Percentiles rank a stretch among this genome's conserved stretches.
These are phyloP conservation scores for Spialia ferax DNA, from an alignment of 2,888 invertebrate genomes.

Conservation along the genomic window DNA sequence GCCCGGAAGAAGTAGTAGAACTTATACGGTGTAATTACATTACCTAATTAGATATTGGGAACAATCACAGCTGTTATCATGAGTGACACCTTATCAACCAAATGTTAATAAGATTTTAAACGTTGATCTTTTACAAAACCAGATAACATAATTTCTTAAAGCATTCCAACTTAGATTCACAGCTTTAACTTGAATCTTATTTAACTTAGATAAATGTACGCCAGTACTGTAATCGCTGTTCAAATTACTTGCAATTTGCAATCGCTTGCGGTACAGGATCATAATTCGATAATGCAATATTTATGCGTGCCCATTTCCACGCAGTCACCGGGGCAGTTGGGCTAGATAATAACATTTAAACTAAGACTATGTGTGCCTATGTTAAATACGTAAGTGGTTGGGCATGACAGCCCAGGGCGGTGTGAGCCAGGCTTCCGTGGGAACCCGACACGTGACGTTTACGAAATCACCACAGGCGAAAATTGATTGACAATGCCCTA, in stretches of 20 bases:
- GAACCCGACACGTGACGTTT: conserved; percentile 81
- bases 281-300: conserved; percentile 53
- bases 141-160: not conserved
- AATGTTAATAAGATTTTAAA: not conserved
- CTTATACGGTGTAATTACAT: not conserved
- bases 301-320: conserved; percentile 83
- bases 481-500: conserved; percentile 78
- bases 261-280: conserved; percentile 39
- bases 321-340: conserved; percentile 78
- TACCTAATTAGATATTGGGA: too few species aligned
- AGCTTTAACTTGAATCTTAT: not conserved
- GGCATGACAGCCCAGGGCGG: conserved; percentile 84
- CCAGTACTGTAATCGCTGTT: conserved; percentile 22
- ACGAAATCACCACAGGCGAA: conserved; percentile 80
- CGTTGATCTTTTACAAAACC: not conserved
- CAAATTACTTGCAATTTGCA: conserved; percentile 39
- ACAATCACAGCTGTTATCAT: not conserved
- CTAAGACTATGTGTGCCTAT: conserved; percentile 78
- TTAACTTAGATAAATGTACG: conserved; percentile 27
- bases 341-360: conserved; percentile 84
- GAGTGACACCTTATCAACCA: not conserved
- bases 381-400: conserved; percentile 84
- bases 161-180: not conserved
- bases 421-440: conserved; percentile 82
- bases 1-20: too few species aligned